Conservation (phyloP, 2,113 vertebrate species). For the Apteryx owenii region DNA sequence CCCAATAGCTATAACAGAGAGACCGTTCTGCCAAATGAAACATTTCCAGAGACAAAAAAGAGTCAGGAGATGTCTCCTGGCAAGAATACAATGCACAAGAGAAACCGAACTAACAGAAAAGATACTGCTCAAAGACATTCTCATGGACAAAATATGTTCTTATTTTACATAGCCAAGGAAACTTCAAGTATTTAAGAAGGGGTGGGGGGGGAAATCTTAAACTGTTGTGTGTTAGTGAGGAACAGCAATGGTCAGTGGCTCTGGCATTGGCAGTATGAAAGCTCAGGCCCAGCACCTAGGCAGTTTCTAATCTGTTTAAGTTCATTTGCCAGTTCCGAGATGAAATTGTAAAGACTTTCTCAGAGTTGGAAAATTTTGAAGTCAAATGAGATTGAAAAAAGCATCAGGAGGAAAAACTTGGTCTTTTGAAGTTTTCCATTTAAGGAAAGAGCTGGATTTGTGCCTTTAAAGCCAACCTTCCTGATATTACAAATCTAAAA, state of each 20-base stretch:
- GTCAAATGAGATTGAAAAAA: not conserved
- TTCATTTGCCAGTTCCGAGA: not conserved
- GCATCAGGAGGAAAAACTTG: not conserved
- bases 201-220: not conserved
- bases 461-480: constrained; percentile 52
- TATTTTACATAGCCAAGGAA: constrained; percentile 27
- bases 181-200: not conserved
- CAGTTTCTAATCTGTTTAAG: not conserved
- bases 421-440: constrained; percentile 43
- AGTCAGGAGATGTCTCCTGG: not conserved
- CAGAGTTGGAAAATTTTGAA: not conserved
- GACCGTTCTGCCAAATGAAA: not conserved
- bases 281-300: not conserved
- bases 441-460: constrained; percentile 37
- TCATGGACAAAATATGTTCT: constrained; percentile 23
- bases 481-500: constrained; percentile 36
- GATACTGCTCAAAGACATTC: constrained; percentile 2
- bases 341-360: not conserved
- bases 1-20: not conserved
- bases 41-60: not conserved
- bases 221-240: not conserved
- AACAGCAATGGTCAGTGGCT: not conserved
- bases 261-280: not conserved
- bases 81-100: constrained; percentile 40
- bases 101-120: constrained; percentile 10